Evolutionary conservation across 2,113 vertebrate species (phyloP).

Genomic region (Vanacampus margaritifer): DNA sequence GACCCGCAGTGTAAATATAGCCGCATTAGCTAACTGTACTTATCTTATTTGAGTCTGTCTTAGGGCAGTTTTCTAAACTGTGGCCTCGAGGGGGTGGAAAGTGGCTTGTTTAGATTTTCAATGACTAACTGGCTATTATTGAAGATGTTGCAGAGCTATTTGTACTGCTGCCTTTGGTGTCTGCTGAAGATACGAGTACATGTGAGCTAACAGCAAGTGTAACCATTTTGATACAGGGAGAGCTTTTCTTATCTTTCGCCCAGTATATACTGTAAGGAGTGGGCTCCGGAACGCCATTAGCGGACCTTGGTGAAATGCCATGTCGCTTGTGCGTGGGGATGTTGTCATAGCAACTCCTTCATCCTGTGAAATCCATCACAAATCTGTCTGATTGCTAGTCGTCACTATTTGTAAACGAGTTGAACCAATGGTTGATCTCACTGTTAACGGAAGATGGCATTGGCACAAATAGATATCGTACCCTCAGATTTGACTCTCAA

Average conservation of each 20-base stretch:
- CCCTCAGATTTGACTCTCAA: slow-evolving; percentile 5
- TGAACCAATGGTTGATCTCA: neutral
- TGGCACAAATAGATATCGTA: neutral
- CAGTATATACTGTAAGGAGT: slow-evolving; percentile 23
- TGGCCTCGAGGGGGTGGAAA: slow-evolving; percentile 11
- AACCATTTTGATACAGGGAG: slow-evolving; percentile 20
- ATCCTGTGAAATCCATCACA: slow-evolving; percentile 38
- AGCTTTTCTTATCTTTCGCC: neutral
- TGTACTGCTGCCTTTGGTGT: slow-evolving; percentile 53
- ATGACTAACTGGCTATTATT: slow-evolving; percentile 53
- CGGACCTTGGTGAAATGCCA: slow-evolving; percentile 44
- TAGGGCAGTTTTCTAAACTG: too few species aligned
- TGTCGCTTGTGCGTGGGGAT: slow-evolving; percentile 32
- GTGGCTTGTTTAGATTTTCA: slow-evolving; percentile 27
- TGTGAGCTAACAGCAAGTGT: slow-evolving; percentile 5
- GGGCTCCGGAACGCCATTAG: slow-evolving; percentile 54
- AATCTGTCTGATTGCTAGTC: slow-evolving; percentile 12
- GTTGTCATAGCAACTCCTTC: slow-evolving; percentile 53
- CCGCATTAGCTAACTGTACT: too few species aligned
- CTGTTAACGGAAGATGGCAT: neutral
- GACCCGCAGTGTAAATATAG: too few species aligned
- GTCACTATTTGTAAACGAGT: slow-evolving; percentile 20
- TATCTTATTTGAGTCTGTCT: too few species aligned
- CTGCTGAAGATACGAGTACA: slow-evolving; percentile 23
- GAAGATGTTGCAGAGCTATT: slow-evolving; percentile 49